Evolutionary conservation across 2,797 vertebrate genomes (phyloP), one percentile per base, ranked within the genome.

Genomic region (Urosaurus nigricauda): DNA sequence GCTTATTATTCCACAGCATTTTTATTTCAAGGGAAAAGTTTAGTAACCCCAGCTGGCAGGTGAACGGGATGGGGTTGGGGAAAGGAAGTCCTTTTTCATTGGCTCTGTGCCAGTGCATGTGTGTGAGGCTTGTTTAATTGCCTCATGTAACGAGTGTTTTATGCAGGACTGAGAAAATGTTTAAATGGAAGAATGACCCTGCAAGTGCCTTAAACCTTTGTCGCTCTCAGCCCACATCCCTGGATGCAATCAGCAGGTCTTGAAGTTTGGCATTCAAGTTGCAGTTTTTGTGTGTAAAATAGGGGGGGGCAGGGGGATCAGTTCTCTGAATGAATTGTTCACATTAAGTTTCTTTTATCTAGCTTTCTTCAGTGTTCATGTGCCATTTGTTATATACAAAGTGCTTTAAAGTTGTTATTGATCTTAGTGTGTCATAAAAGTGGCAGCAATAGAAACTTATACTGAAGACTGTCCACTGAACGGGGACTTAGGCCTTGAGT

Each of bases 1-100:
- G 94, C 94, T 96, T 96, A 95, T 96, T 96, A 96, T 95, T 96
- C 93, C 92, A 89, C 94, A 90, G 90, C 90, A 88, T 95, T 96
- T 95, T 95, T 95, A 95, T 96, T 95, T 96, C 94, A 95, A 96
- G 95, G 95, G 93, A 95, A 96, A 96, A 95, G 94, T 96, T 96
- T 95, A 95, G 94, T 95, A 96, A 96, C 94, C 94, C 93, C 95
- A 96, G 94, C 95, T 96, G 95, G 95, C 95, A 96, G 95, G 95
- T 96, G 95, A 96, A 93, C 90, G 75, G 92, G 79, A 65, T 89
- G 92, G 85, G 91, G 84, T 53, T 91, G 92, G 65, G 89, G 93
- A 91, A 92, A 93, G 93, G 93, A 95, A 93, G 88, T 0, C 40
- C 74, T 89, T 95, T 95, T 92, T 92, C 91, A 92, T 92, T 96